Percentiles rank a stretch among this genome's conserved stretches.
Conservation (phyloP, 2,888 invertebrate species). For the Drosophila suboccidentalis region DNA sequence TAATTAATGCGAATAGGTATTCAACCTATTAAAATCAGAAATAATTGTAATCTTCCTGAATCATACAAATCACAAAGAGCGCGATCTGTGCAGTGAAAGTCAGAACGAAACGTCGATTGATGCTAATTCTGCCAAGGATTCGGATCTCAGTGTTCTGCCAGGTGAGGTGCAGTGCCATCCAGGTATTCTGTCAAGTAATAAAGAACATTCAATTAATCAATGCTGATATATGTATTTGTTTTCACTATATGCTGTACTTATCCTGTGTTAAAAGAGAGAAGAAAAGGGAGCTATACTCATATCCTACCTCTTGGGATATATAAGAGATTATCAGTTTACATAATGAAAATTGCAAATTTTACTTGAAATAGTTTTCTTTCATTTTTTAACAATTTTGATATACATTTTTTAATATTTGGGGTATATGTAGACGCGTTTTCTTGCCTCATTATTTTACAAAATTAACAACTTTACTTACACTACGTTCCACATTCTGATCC, state of each 20-base stretch:
- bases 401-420: no score
- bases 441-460: not conserved
- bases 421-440: no score
- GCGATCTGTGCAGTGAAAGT: not conserved
- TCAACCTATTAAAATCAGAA: not conserved
- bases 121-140: not conserved
- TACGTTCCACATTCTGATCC: not conserved
- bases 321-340: no score
- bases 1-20: not conserved
- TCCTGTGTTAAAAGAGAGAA: no score
- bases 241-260: no score
- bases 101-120: not conserved
- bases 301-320: no score
- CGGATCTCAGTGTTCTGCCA: not conserved
- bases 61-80: slow-evolving; percentile 3
- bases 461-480: not conserved
- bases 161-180: slow-evolving; percentile 1
- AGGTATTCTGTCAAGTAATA: not conserved
- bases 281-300: no score
- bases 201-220: no score
- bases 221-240: no score
- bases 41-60: slow-evolving; percentile 10
- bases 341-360: no score
- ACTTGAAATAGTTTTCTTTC: no score
- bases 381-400: no score